Evolutionary conservation across 2,797 vertebrate species (phyloP).

Genomic region (Gastrophryne carolinensis): DNA sequence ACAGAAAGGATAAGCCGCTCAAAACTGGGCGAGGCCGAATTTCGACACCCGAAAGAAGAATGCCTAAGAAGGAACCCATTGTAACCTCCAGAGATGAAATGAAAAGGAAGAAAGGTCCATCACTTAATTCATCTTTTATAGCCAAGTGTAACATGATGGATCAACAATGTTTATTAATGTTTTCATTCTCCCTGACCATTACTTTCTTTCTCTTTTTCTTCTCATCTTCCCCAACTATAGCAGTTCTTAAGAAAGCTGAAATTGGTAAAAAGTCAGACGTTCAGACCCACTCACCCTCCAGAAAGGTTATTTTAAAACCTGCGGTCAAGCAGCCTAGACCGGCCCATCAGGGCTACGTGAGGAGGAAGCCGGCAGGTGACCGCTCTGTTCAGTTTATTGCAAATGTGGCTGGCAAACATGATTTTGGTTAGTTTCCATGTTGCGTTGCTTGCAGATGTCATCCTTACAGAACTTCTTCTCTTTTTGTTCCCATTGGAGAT

Average conservation of each 20-base stretch:
- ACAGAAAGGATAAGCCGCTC: constrained; percentile 86
- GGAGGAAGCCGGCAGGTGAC: constrained; percentile 98
- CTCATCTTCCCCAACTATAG: constrained; percentile 79
- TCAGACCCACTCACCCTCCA: constrained; percentile 91
- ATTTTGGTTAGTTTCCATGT: constrained; percentile 55
- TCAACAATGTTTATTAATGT: not conserved
- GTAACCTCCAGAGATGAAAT: constrained; percentile 90
- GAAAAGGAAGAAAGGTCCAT: constrained; percentile 98
- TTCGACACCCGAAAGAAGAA: constrained; percentile 94
- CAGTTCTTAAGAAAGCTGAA: constrained; percentile 96
- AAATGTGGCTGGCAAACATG: constrained; percentile 80
- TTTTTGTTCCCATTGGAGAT: constrained; percentile 62
- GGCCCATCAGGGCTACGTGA: constrained; percentile 90
- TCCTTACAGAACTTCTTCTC: constrained; percentile 66
- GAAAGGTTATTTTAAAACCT: constrained; percentile 91
- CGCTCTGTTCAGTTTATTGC: constrained; percentile 72
- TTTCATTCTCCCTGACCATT: constrained; percentile 73
- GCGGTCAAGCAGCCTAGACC: constrained; percentile 90
- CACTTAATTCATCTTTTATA: constrained; percentile 71
- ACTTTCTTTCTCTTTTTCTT: constrained; percentile 59
- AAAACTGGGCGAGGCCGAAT: constrained; percentile 85
- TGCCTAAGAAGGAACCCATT: constrained; percentile 87
- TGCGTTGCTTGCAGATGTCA: constrained; percentile 59
- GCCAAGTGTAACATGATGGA: constrained; percentile 29
- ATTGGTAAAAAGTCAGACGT: constrained; percentile 92